These are phyloP conservation scores for Spermophilus dauricus DNA, from an alignment of 2,113 vertebrate genomes.

Conservation along the genomic window DNA sequence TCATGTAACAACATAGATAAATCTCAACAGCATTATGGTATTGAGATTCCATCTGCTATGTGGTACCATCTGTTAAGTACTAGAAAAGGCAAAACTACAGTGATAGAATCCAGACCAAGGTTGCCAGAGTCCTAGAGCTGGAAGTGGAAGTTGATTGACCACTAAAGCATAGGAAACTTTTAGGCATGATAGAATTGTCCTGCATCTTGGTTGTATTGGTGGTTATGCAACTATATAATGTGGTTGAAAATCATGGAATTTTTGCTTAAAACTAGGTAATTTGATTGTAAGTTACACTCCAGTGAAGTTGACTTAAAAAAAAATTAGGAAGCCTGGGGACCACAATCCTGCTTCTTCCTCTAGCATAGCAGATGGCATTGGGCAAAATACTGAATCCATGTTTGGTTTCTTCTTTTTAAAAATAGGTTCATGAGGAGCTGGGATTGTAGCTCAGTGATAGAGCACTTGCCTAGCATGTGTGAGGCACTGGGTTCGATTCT, in stretches of 20 bases:
- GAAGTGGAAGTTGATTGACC: background rate
- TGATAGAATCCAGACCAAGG: background rate
- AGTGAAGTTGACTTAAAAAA: background rate
- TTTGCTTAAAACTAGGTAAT: background rate
- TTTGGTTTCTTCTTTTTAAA: background rate
- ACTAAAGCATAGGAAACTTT: background rate
- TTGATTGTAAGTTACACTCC: background rate
- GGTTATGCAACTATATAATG: background rate
- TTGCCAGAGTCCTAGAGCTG: background rate
- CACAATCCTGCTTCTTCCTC: background rate
- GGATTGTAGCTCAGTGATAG: too few relatives aligned
- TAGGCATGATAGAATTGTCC: background rate
- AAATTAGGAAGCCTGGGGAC: background rate
- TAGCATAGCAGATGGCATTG: background rate
- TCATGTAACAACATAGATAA: background rate
- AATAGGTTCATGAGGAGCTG: background rate
- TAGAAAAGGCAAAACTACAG: background rate
- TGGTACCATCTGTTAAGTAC: background rate
- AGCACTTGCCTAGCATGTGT: too few relatives aligned
- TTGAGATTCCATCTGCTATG: background rate
- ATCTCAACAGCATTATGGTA: background rate
- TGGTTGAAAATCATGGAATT: background rate
- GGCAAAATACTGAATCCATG: background rate
- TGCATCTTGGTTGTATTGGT: background rate
- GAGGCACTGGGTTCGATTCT: too few relatives aligned